Evolutionary conservation across 2,113 vertebrate species (phyloP).

Genomic region (Serilophus lunatus): DNA sequence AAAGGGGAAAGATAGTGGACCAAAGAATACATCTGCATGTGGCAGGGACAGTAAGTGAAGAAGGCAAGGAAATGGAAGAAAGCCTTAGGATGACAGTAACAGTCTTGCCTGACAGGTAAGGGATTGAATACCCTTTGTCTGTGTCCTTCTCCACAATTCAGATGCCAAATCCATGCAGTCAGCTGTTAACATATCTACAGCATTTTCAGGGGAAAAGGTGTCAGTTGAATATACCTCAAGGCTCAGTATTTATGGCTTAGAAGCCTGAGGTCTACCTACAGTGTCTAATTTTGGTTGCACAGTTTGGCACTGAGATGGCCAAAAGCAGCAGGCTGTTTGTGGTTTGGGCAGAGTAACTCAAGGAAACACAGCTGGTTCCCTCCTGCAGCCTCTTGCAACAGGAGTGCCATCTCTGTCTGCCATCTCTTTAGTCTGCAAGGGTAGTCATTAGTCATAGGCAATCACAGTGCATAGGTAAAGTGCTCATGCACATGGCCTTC

Average conservation of each 20-base stretch:
- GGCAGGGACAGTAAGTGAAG: background rate
- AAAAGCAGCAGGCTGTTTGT: background rate
- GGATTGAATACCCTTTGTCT: fast-evolving
- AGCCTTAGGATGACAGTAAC: background rate
- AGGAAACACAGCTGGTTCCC: background rate
- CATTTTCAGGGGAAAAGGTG: background rate
- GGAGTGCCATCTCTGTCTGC: background rate
- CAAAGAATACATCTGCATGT: background rate
- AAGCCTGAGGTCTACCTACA: background rate
- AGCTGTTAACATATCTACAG: background rate
- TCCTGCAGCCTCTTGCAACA: background rate
- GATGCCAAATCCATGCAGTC: background rate
- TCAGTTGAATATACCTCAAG: background rate
- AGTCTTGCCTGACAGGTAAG: background rate
- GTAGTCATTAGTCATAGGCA: too few relatives aligned
- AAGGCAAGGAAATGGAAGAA: background rate
- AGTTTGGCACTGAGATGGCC: background rate
- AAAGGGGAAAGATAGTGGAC: background rate
- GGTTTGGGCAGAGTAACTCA: background rate
- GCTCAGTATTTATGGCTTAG: background rate
- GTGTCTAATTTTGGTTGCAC: background rate
- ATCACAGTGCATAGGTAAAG: background rate
- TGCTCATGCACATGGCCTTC: fast-evolving
- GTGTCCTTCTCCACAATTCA: background rate
- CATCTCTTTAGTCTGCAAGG: background rate